phyloP scores from a whole-genome alignment of 2,113 vertebrate genomes.

The Haemorhous mexicanus region DNA sequence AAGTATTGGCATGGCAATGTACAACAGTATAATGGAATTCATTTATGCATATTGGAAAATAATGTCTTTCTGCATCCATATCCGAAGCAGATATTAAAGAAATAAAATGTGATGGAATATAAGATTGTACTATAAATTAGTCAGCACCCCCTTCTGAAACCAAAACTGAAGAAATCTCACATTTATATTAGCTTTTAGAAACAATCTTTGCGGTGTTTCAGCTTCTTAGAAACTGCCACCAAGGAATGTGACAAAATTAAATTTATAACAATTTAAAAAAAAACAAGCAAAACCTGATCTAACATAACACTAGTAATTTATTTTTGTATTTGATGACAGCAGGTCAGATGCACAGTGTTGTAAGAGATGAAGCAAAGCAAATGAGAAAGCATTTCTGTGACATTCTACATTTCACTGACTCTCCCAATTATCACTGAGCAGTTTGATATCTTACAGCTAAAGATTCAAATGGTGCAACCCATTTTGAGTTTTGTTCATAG shows the following conservation, averaged over 20 bases:
- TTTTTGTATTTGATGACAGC: neutral
- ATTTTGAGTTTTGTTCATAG: neutral
- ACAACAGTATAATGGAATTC: neutral
- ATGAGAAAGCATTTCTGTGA: neutral
- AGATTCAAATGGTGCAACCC: neutral
- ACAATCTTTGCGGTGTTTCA: neutral
- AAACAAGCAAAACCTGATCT: neutral
- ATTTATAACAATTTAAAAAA: neutral
- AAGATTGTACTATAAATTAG: neutral
- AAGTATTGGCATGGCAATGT: neutral
- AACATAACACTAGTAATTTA: neutral
- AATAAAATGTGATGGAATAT: neutral
- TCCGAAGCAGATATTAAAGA: neutral
- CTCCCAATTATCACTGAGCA: neutral
- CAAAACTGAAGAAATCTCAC: neutral
- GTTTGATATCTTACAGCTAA: neutral
- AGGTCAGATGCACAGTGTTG: neutral
- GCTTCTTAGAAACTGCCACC: neutral
- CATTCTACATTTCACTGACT: neutral
- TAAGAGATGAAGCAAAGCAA: neutral
- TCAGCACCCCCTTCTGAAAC: neutral
- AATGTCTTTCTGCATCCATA: neutral
- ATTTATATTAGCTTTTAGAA: neutral
- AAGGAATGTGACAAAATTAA: neutral
- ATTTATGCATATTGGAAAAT: neutral